Percentiles rank a stretch among this genome's conserved stretches.
Conservation (phyloP, 1,140 invertebrate genomes). For the Aporrectodea caliginosa region DNA sequence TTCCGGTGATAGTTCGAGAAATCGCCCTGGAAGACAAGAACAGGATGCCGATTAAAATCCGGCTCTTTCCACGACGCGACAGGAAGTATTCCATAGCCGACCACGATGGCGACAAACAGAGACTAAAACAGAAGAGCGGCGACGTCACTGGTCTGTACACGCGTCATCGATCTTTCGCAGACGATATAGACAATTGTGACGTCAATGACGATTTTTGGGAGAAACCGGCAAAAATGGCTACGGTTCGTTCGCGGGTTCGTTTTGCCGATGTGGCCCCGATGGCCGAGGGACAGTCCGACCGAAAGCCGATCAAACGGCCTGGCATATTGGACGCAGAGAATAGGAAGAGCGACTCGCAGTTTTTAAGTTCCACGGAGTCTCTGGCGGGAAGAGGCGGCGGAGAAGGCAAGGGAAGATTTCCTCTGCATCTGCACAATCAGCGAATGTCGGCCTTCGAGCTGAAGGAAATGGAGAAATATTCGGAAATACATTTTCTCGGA, state of each 20-base stretch:
- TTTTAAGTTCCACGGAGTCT: background rate
- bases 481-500: conserved; percentile 54
- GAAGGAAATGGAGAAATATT: conserved; percentile 51
- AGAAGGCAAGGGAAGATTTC: background rate
- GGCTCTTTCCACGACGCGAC: background rate
- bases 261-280: background rate
- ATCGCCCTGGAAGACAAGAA: background rate
- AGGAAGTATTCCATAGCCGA: background rate
- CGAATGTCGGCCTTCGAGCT: conserved; percentile 52
- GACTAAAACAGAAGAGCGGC: background rate
- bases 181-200: background rate
- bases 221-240: background rate
- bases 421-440: conserved; percentile 46
- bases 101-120: background rate
- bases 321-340: background rate
- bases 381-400: background rate
- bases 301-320: background rate
- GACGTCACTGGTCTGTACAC: background rate
- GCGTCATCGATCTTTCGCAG: too few relatives aligned
- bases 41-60: background rate
- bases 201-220: background rate
- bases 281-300: background rate
- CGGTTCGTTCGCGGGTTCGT: background rate
- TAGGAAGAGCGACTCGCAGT: background rate
- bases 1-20: background rate